A percentile compares a stretch with the other conserved stretches of the same genome.
Evolutionary conservation across 1,140 invertebrate species (phyloP).

Genomic region (Cyclargus thomasi): DNA sequence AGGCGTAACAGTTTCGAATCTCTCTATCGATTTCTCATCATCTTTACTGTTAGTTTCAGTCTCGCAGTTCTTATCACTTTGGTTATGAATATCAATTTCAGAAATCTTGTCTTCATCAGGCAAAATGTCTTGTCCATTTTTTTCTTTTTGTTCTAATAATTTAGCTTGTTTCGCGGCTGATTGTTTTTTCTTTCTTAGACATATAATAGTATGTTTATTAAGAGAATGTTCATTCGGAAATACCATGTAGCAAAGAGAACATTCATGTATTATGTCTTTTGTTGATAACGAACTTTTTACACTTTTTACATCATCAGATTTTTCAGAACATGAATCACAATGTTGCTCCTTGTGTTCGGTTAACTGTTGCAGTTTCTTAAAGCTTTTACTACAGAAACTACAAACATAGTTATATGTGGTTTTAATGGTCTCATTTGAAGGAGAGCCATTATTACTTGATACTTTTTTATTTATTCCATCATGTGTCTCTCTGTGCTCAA

Average conservation of each 20-base stretch:
- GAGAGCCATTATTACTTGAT: constrained; percentile 22
- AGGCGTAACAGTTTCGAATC: constrained; percentile 13
- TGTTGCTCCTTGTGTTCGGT: constrained; percentile 71
- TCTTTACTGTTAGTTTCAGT: constrained; percentile 21
- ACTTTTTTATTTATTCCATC: constrained; percentile 58
- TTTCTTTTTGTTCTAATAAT: constrained; percentile 18
- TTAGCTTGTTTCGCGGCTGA: constrained; percentile 42
- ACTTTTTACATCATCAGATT: constrained; percentile 59
- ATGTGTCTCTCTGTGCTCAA: constrained; percentile 70
- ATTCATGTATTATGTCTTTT: constrained; percentile 73
- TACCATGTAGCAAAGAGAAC: constrained; percentile 72
- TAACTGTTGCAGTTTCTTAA: constrained; percentile 66
- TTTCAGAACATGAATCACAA: constrained; percentile 61
- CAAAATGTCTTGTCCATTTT: constrained; percentile 13
- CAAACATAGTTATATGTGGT: constrained; percentile 43
- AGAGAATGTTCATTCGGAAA: constrained; percentile 73
- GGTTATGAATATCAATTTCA: constrained; percentile 20
- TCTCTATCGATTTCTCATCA: constrained; percentile 19
- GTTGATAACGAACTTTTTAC: constrained; percentile 61
- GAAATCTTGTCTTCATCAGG: constrained; percentile 17
- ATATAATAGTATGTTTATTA: constrained; percentile 64
- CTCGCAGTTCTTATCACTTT: constrained; percentile 13
- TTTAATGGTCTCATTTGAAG: constrained; percentile 31
- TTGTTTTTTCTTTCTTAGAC: constrained; percentile 64
- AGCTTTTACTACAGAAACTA: constrained; percentile 69